Conservation (phyloP, 92 coral and sea anemone genomes). For the Phenganax marumi region DNA sequence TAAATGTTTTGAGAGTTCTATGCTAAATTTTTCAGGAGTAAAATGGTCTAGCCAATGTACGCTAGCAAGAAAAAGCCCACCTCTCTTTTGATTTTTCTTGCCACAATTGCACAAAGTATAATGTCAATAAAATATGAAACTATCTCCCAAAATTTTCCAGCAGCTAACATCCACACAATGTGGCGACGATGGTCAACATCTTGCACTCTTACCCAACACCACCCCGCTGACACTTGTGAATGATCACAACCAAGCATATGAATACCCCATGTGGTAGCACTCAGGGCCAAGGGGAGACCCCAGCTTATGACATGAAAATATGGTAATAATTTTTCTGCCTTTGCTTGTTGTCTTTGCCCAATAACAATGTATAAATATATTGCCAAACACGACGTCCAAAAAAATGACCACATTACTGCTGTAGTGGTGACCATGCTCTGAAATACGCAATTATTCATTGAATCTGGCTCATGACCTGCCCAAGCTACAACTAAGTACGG, state of each 20-base stretch:
- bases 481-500: slow-evolving; percentile 46
- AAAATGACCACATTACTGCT: slow-evolving; percentile 73
- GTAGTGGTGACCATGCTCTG: slow-evolving; percentile 77
- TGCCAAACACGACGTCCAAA: slow-evolving; percentile 87
- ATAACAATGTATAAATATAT: slow-evolving; percentile 64
- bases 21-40: background rate
- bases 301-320: slow-evolving; percentile 72
- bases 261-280: slow-evolving; percentile 33
- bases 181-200: slow-evolving; percentile 47
- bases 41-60: background rate
- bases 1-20: background rate
- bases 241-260: slow-evolving; percentile 61
- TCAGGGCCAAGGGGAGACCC: slow-evolving; percentile 69
- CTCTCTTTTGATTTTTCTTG: slow-evolving; percentile 63
- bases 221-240: slow-evolving; percentile 67
- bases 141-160: slow-evolving; percentile 86
- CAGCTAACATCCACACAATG: slow-evolving; percentile 77
- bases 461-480: slow-evolving; percentile 31
- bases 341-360: slow-evolving; percentile 47
- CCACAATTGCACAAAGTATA: slow-evolving; percentile 62
- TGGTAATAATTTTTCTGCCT: slow-evolving; percentile 67
- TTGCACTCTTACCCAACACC: slow-evolving; percentile 76
- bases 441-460: slow-evolving; percentile 47
- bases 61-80: slow-evolving; percentile 44
- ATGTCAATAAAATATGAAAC: slow-evolving; percentile 64